These are phyloP conservation scores for Orestias chungarensis DNA, from an alignment of 2,797 vertebrate genomes.

Conservation along the genomic window DNA sequence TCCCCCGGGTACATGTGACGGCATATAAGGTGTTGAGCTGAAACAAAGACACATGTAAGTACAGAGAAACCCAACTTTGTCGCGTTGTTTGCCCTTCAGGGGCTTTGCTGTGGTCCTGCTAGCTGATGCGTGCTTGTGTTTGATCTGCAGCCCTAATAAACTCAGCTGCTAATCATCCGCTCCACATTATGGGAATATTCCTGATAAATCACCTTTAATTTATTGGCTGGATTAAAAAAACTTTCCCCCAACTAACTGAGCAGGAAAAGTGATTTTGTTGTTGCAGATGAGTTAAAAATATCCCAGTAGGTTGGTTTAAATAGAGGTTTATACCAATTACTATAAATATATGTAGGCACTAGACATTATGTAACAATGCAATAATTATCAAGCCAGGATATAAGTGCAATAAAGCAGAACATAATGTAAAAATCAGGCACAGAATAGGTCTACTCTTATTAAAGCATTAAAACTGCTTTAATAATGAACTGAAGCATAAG, in stretches of 20 bases:
- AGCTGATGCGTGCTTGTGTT: constrained; percentile 2
- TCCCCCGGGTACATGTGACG: not conserved
- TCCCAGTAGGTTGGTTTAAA: no score
- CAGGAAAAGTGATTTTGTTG: not conserved
- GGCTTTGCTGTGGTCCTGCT: constrained; percentile 5
- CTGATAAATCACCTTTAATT: no score
- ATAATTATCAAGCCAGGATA: no score
- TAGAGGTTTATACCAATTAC: not conserved
- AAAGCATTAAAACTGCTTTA: no score
- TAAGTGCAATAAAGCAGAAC: no score
- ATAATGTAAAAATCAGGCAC: no score
- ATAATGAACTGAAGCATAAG: no score
- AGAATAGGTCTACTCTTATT: no score
- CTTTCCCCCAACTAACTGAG: not conserved
- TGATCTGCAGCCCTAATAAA: not conserved
- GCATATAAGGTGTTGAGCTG: not conserved
- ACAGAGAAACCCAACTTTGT: not conserved
- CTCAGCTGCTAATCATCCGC: not conserved
- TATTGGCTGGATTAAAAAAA: not conserved
- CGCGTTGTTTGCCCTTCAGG: not conserved
- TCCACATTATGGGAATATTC: not conserved
- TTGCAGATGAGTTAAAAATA: not conserved
- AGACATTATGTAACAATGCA: no score
- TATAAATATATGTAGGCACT: not conserved
- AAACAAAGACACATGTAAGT: constrained; percentile 38